Conservation (phyloP, 2,113 vertebrate genomes). For the Lycocorax pyrrhopterus region DNA sequence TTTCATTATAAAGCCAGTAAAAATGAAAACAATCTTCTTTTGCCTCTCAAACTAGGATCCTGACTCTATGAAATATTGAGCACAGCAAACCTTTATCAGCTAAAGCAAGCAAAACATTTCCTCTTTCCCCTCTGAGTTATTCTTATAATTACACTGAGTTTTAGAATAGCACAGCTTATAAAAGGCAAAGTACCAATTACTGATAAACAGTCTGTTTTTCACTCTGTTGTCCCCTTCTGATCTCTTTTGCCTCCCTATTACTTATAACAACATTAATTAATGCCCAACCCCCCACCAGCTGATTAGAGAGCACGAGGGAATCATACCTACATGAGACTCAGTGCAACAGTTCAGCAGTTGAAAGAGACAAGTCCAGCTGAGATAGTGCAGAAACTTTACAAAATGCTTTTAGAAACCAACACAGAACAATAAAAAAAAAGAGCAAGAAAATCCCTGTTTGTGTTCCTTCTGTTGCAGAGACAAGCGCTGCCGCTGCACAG, state of each 20-base stretch:
- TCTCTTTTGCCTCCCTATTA: neutral
- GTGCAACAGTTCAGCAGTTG: neutral
- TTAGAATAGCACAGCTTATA: neutral
- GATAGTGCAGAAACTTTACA: neutral
- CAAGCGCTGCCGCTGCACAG: accelerated
- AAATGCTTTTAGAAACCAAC: neutral
- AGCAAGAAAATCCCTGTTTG: neutral
- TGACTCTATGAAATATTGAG: neutral
- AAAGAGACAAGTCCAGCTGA: neutral
- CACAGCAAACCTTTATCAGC: neutral
- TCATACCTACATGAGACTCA: neutral
- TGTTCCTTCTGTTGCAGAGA: neutral
- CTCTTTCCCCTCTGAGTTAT: neutral
- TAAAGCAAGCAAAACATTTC: neutral
- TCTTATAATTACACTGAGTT: neutral
- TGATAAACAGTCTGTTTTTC: neutral
- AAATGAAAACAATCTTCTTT: neutral
- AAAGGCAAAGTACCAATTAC: neutral
- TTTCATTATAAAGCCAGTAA: neutral
- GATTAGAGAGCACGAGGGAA: neutral
- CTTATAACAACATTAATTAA: neutral
- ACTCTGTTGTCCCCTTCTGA: neutral
- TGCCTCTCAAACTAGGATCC: neutral
- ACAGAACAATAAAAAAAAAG: neutral
- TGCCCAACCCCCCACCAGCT: neutral